Conservation (phyloP, 2,113 vertebrate genomes). For the Neolamprologus fasciatus region DNA sequence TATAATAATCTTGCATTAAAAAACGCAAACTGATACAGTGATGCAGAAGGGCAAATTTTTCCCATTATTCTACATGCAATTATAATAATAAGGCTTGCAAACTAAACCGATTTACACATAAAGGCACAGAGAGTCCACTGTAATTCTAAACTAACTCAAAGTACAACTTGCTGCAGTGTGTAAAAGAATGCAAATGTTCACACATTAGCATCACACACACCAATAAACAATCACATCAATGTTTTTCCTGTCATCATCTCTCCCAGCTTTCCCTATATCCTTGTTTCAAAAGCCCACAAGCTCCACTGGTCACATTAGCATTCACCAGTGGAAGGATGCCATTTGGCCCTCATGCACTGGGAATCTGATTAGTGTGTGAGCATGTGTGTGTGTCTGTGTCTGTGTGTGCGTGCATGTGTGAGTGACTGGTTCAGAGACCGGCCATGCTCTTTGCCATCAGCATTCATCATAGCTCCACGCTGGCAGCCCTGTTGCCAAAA, state of each 20-base stretch:
- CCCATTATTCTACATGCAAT: not conserved
- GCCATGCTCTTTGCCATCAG: slow-evolving; percentile 67
- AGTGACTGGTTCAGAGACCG: slow-evolving; percentile 53
- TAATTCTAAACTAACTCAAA: slow-evolving; percentile 9
- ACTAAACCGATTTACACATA: not conserved
- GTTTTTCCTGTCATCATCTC: slow-evolving; percentile 53
- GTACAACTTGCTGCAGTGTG: slow-evolving; percentile 27
- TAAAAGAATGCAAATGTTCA: slow-evolving; percentile 30
- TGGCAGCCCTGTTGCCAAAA: slow-evolving; percentile 57
- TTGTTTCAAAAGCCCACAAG: slow-evolving; percentile 59
- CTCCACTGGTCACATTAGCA: slow-evolving; percentile 66
- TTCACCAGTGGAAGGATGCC: slow-evolving; percentile 63
- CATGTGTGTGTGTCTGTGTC: slow-evolving; percentile 6
- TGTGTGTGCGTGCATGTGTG: slow-evolving; percentile 27
- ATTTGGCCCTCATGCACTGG: slow-evolving; percentile 60
- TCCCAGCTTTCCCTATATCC: slow-evolving; percentile 41
- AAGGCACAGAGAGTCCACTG: not conserved
- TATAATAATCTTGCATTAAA: not conserved
- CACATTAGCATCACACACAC: slow-evolving; percentile 26
- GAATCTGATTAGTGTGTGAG: slow-evolving; percentile 60
- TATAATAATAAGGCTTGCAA: not conserved
- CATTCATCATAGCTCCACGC: slow-evolving; percentile 62
- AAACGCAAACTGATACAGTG: not conserved
- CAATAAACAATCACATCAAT: slow-evolving; percentile 50
- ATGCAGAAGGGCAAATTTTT: not conserved